A percentile compares a stretch with the other conserved stretches of the same genome.
These are phyloP conservation scores for Campoplex capitator DNA, from an alignment of 2,888 invertebrate species.

Conservation along the genomic window DNA sequence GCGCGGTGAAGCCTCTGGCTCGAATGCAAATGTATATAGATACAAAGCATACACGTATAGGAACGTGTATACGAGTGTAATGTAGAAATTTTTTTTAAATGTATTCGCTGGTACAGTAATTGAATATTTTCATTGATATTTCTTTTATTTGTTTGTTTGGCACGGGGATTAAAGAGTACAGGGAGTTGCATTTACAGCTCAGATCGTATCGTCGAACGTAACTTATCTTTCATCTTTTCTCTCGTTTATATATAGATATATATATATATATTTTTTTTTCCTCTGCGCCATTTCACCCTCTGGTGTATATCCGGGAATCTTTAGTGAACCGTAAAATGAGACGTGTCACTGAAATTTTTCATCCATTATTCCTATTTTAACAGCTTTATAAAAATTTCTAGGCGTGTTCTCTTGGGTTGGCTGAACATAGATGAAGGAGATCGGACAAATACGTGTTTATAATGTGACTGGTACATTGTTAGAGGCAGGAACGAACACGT, in stretches of 20 bases:
- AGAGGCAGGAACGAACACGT: neutral
- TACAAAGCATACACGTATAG: neutral
- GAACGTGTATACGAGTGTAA: neutral
- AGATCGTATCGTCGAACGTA: neutral
- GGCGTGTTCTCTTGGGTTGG: neutral
- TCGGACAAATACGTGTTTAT: neutral
- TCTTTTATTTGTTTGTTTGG: neutral
- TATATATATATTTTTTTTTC: neutral
- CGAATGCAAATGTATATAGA: neutral
- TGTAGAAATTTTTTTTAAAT: neutral
- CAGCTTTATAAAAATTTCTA: neutral
- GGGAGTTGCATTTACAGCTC: neutral
- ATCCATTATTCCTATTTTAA: neutral
- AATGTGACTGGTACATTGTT: neutral
- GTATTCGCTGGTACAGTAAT: neutral
- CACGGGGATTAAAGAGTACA: neutral
- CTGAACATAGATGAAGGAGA: neutral
- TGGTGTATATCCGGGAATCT: neutral
- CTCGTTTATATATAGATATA: neutral
- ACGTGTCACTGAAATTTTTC: neutral
- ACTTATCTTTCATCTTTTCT: conserved; percentile 16
- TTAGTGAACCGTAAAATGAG: neutral
- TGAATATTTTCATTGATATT: neutral
- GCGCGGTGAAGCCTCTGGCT: conserved; percentile 11
- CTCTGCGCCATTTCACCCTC: neutral